Evolutionary conservation across 2,888 invertebrate genomes (phyloP), one percentile per base, ranked within the genome.

Genomic region (Fabriciana adippe): DNA sequence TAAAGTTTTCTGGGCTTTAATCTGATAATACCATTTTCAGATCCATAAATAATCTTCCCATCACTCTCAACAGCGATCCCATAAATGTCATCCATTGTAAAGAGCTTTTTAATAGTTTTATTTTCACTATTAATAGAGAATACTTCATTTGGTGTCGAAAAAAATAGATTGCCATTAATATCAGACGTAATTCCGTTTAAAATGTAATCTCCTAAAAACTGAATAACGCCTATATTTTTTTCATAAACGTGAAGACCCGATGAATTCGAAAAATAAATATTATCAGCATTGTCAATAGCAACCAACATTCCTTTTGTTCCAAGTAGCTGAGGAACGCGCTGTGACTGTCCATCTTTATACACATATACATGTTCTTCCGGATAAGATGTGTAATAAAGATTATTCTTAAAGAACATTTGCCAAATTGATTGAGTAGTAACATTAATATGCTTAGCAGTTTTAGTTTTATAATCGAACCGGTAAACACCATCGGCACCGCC

Each of bases 321-420:
- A 2, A 26, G 48, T 16, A 79, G 53, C 60, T 76, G 72, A 5
- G 72, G 69, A 3, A 79, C 67, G 54, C 59, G 66, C 56, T 71
- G 41, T n/a, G 64, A 55, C 8, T 48, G 35, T 18, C 74, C 75
- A 56, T 75, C 67, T 50, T 73, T 74, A 50, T 64, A 75, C 4
- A 74, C 47, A 56, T 75, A 75, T 8, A 73, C 73, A 16, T 66
- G 26, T 67, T 79, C 78, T n/a, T 70, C 66, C 31, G 77, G 74
- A 55, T 83, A 88, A 0, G 79, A 81, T 0, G 87, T 83, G 67
- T 83, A 89, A 73, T 88, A 90, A 0, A 90, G 69, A n/a, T 78
- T 77, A 41, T 86, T 79, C 62, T 83, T 84, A 66, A 76, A 85
- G 64, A 88, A 90, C 76, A 90, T 75, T 75, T 91, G 89, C 90